Conservation (phyloP, 2,113 vertebrate genomes). For the Addax nasomaculatus region DNA sequence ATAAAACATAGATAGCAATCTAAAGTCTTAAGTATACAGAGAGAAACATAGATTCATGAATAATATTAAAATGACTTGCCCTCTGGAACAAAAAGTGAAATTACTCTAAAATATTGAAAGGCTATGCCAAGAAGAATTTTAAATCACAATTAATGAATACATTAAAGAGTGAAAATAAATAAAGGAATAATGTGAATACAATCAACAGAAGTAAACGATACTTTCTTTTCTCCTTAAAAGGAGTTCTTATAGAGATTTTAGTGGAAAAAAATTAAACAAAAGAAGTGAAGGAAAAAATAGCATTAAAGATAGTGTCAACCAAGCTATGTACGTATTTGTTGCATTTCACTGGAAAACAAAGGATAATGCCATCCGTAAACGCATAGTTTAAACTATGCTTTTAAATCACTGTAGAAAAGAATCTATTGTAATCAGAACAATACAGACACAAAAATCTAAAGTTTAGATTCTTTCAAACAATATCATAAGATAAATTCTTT, state of each 20-base stretch:
- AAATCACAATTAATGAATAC: not conserved
- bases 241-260: not conserved
- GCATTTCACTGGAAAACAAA: slow-evolving; percentile 11
- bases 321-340: not conserved
- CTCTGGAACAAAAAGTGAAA: not conserved
- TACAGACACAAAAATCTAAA: not conserved
- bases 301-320: not conserved
- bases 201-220: not conserved
- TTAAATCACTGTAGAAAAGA: slow-evolving; percentile 25
- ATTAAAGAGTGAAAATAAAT: not conserved
- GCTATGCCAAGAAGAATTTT: not conserved
- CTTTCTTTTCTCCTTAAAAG: not conserved
- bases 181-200: not conserved
- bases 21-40: not conserved
- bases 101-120: not conserved
- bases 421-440: slow-evolving; percentile 17
- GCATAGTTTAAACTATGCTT: not conserved
- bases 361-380: not conserved
- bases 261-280: not conserved
- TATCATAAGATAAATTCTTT: not conserved
- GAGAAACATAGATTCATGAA: not conserved
- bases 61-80: not conserved
- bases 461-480: not conserved
- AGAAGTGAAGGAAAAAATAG: not conserved
- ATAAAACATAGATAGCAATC: not conserved